phyloP scores from a whole-genome alignment of 2,797 vertebrate genomes.

The Selene dorsalis region DNA sequence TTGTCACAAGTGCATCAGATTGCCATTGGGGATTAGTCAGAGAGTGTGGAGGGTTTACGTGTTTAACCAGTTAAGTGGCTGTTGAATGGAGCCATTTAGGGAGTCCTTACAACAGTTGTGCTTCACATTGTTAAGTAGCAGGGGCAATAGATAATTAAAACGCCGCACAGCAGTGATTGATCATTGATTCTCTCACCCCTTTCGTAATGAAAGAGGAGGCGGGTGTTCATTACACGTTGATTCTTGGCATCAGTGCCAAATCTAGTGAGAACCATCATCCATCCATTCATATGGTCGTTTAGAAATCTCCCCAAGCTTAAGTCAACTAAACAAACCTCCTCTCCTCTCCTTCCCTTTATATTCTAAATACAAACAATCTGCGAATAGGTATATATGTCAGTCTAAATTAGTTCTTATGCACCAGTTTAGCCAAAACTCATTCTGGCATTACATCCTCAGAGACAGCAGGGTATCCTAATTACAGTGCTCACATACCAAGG shows the following conservation, averaged over 20 bases:
- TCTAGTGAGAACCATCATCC: constrained; percentile 68
- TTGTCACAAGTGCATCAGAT: constrained; percentile 68
- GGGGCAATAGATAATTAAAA: constrained; percentile 78
- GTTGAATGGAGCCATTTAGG: constrained; percentile 50
- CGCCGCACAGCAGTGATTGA: constrained; percentile 68
- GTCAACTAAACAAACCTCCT: neutral
- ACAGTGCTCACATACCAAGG: neutral
- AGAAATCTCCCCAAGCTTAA: constrained; percentile 37
- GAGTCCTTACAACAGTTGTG: constrained; percentile 49
- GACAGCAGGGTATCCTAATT: neutral
- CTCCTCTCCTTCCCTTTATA: neutral
- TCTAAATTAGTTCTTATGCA: neutral
- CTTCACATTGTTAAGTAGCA: constrained; percentile 60
- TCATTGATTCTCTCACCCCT: constrained; percentile 74
- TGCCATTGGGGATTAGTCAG: constrained; percentile 65
- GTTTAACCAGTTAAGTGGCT: constrained; percentile 69
- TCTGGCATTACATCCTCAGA: neutral
- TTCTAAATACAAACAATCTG: neutral
- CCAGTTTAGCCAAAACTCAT: neutral
- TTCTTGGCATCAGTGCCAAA: constrained; percentile 63
- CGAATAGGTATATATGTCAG: neutral
- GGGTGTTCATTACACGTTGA: constrained; percentile 75
- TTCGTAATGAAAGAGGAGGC: constrained; percentile 70
- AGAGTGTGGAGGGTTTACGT: constrained; percentile 74
- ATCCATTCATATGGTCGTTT: constrained; percentile 63